Evolutionary conservation across 2,113 vertebrate species (phyloP).

Genomic region (Callipepla squamata): DNA sequence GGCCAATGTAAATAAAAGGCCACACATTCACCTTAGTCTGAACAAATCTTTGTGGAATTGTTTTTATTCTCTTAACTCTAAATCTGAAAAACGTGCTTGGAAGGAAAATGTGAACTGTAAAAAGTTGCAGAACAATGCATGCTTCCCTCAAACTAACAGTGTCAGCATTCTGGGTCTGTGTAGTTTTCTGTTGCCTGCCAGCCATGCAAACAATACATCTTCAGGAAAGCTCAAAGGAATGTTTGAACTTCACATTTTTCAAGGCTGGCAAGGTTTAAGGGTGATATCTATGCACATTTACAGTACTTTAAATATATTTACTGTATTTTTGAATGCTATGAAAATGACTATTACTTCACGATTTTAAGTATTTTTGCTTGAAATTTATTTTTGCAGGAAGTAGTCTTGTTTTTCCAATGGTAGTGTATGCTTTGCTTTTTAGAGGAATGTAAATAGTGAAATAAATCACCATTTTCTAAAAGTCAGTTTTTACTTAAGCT

Average conservation of each 20-base stretch:
- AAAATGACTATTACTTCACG: background rate
- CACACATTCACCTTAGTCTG: background rate
- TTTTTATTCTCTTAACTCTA: background rate
- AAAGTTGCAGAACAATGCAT: background rate
- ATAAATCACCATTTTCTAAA: background rate
- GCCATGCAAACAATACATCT: background rate
- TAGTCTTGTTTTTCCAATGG: background rate
- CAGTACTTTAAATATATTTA: background rate
- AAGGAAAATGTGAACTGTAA: background rate
- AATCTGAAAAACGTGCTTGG: background rate
- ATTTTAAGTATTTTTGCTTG: background rate
- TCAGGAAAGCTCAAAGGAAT: background rate
- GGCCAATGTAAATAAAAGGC: background rate
- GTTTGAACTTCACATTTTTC: background rate
- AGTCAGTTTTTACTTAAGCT: background rate
- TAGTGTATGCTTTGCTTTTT: background rate
- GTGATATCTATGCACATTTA: background rate
- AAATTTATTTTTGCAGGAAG: background rate
- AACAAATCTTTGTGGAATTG: background rate
- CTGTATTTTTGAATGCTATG: background rate
- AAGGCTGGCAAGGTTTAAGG: background rate
- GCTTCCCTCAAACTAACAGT: background rate
- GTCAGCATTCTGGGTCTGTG: background rate
- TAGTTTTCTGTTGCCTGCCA: background rate
- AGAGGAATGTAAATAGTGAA: background rate